Conservation (phyloP, 2,797 vertebrate species). For the Danio kyathit region DNA sequence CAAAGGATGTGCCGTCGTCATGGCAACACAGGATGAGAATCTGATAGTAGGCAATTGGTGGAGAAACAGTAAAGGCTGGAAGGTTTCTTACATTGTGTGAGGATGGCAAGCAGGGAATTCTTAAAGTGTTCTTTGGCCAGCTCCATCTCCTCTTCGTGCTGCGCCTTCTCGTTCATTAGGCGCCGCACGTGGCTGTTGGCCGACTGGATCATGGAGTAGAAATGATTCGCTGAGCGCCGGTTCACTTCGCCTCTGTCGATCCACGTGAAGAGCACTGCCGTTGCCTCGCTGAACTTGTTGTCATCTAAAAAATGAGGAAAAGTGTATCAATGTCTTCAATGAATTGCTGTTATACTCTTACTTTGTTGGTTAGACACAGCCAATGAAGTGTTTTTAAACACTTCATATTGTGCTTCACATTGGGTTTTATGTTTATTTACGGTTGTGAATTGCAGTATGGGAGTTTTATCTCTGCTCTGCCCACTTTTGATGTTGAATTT, state of each 20-base stretch:
- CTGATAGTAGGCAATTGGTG: constrained; percentile 45
- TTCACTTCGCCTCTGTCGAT: constrained; percentile 95
- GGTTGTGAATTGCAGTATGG: no score
- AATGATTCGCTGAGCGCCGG: constrained; percentile 91
- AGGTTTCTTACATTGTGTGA: constrained; percentile 92
- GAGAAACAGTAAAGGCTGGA: constrained; percentile 32
- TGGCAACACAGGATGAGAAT: constrained; percentile 59
- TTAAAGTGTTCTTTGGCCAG: constrained; percentile 91
- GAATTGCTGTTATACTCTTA: not conserved
- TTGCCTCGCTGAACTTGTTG: constrained; percentile 89
- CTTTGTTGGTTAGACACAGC: not conserved
- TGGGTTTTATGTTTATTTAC: no score
- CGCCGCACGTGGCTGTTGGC: constrained; percentile 93
- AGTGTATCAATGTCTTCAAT: not conserved
- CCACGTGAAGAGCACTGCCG: constrained; percentile 90
- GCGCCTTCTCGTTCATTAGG: constrained; percentile 92
- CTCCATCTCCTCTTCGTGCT: constrained; percentile 93
- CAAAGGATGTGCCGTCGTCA: constrained; percentile 58
- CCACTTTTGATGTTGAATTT: no score
- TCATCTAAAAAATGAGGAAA: constrained; percentile 81
- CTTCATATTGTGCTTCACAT: no score
- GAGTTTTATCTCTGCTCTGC: no score
- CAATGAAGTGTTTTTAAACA: no score
- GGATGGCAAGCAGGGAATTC: constrained; percentile 89
- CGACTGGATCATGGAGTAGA: constrained; percentile 97